phyloP scores from a whole-genome alignment of 2,797 vertebrate genomes.

The Anomalospiza imberbis region DNA sequence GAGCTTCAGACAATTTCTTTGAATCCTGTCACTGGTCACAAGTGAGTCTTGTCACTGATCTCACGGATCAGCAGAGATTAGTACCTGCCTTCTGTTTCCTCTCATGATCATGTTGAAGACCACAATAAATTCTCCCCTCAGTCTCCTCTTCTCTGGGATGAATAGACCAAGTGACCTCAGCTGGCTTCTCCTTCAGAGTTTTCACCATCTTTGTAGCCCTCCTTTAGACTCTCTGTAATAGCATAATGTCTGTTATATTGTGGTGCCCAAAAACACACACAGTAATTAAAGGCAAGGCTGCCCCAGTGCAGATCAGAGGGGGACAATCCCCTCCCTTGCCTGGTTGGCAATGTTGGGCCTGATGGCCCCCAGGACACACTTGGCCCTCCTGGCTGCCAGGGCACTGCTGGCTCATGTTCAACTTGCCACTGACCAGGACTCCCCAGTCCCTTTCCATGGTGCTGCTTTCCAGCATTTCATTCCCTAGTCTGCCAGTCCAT shows the following conservation, averaged over 20 bases:
- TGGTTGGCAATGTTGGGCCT: rapidly evolving
- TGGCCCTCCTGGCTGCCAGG: background rate
- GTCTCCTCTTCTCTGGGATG: background rate
- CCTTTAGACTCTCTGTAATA: background rate
- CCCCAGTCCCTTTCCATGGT: rapidly evolving
- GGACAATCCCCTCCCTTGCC: background rate
- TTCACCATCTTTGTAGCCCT: background rate
- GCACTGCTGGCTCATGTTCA: background rate
- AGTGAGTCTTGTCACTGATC: background rate
- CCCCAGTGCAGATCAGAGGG: rapidly evolving
- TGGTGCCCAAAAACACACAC: too few species aligned
- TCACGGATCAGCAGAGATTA: background rate
- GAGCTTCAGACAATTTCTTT: background rate
- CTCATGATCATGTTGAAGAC: background rate
- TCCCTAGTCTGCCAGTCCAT: background rate
- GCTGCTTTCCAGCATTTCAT: background rate
- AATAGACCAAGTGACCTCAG: background rate
- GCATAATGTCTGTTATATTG: background rate
- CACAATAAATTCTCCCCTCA: background rate
- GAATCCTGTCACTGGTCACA: background rate
- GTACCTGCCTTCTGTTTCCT: background rate
- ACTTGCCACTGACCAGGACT: rapidly evolving
- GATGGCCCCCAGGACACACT: rapidly evolving
- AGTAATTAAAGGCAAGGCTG: background rate
- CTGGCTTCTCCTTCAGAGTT: background rate